Evolutionary conservation across 2,888 invertebrate species (phyloP), one percentile per base, ranked within the genome.

Genomic region (Itoplectis maculator): DNA sequence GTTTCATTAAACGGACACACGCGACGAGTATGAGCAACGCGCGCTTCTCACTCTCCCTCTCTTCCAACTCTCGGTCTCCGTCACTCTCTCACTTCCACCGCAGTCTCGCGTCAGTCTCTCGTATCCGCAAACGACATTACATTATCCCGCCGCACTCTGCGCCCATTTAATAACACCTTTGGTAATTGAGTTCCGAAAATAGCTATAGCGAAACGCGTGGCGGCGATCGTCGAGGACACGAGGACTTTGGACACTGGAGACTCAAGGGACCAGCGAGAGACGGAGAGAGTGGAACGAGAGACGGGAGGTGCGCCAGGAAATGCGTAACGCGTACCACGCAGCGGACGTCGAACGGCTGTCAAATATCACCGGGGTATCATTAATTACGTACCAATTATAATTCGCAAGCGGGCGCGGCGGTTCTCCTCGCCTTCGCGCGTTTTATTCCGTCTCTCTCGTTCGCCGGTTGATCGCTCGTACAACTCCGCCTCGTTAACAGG

Each of bases 301-400:
- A 84, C 66, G 74, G 79, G 47, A 29, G 70, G 42, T 15, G 70
- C 51, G 74, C 47, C 72, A 66, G 74, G 78, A 72, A 85, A 45
- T 83, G 84, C 88, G 85, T 88, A 86, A 86, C 83, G 84, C 88
- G 86, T 76, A 47, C 74, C 79, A 45, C 80, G 72, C 66, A 65
- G 80, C 72, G 69, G 77, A 76, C 72, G 56, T 82, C 79, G 83
- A 85, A 85, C 84, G 86, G 85, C 88, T 88, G 89, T 90, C 89
- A 89, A 82, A 89, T 89, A 88, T 85, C 29, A n/a, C 82, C 45
- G 82, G 72, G 66, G 85, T 88, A 87, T 88, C 89, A 90, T 91
- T 91, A 90, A 90, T 91, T 90, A 90, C 88, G 84, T 85, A 65
- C 88, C 90, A 89, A 91, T 91, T 91, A 91, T 89, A 88, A 89